phyloP scores from a whole-genome alignment of 1,140 invertebrate species.

The Copidosoma floridanum region DNA sequence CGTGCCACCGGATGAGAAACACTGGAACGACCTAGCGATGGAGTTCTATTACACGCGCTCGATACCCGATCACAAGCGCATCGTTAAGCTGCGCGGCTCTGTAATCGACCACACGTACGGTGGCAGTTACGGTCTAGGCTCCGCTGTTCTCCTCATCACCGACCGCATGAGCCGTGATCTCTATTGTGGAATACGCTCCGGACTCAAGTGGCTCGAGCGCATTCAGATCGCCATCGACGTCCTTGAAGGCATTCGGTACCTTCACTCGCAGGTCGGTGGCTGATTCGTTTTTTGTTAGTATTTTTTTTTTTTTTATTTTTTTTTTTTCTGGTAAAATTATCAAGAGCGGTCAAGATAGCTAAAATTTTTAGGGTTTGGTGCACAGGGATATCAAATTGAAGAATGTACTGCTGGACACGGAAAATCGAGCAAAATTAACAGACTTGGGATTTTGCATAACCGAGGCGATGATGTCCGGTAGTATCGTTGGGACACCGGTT shows the following conservation, averaged over 20 bases:
- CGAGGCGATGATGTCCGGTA: conserved; percentile 87
- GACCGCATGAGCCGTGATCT: conserved; percentile 74
- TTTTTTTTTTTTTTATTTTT: too few species aligned
- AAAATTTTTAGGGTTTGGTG: conserved; percentile 65
- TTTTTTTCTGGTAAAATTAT: too few species aligned
- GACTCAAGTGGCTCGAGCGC: conserved; percentile 67
- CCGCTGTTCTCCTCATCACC: conserved; percentile 81
- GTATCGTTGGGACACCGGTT: conserved; percentile 83
- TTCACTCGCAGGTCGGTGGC: conserved; percentile 68
- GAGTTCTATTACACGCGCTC: conserved; percentile 88
- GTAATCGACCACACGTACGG: conserved; percentile 80
- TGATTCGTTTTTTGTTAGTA: background rate
- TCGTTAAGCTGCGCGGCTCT: conserved; percentile 79
- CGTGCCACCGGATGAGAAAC: conserved; percentile 84
- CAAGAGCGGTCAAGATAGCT: too few species aligned
- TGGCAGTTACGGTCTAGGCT: conserved; percentile 58
- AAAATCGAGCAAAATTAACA: conserved; percentile 78
- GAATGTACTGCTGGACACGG: conserved; percentile 78
- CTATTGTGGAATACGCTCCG: conserved; percentile 74
- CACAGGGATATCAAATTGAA: conserved; percentile 90
- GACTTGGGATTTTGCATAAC: conserved; percentile 91
- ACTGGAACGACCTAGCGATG: conserved; percentile 90
- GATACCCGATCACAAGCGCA: conserved; percentile 79
- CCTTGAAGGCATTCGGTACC: conserved; percentile 79
- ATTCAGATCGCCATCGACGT: conserved; percentile 82